Percentiles rank a stretch among this genome's conserved stretches.
Evolutionary conservation across 2,797 vertebrate species (phyloP).

Genomic region (Emydoidea blandingii): DNA sequence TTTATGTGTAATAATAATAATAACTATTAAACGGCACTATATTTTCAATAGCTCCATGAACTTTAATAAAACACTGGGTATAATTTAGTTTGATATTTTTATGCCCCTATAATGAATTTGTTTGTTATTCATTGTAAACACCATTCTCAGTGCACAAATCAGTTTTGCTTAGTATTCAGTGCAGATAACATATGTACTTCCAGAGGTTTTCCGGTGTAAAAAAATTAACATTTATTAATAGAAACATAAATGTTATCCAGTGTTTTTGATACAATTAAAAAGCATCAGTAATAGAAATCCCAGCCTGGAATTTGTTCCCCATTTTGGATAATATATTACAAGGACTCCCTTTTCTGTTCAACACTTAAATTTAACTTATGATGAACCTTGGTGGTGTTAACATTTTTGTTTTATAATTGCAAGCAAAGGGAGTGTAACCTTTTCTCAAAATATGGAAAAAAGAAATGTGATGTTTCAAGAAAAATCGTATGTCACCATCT

Average conservation of each 20-base stretch:
- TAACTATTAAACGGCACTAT: slow-evolving; percentile 63
- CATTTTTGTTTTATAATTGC: slow-evolving; percentile 72
- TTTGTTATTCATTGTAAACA: slow-evolving; percentile 76
- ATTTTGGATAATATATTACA: slow-evolving; percentile 63
- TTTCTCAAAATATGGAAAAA: slow-evolving; percentile 66
- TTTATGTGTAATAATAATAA: slow-evolving; percentile 68
- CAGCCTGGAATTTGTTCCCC: slow-evolving; percentile 45
- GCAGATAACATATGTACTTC: slow-evolving; percentile 66
- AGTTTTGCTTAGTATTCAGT: slow-evolving; percentile 73
- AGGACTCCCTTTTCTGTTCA: slow-evolving; percentile 63
- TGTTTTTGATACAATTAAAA: slow-evolving; percentile 62
- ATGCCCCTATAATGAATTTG: slow-evolving; percentile 78
- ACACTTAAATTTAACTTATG: slow-evolving; percentile 69
- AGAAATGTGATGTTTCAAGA: slow-evolving; percentile 67
- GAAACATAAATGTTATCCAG: slow-evolving; percentile 54
- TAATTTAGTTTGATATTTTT: slow-evolving; percentile 79
- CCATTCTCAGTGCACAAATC: slow-evolving; percentile 72
- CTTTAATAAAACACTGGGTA: slow-evolving; percentile 58
- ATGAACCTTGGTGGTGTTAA: slow-evolving; percentile 69
- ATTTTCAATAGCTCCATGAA: slow-evolving; percentile 50
- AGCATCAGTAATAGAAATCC: slow-evolving; percentile 61
- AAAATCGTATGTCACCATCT: slow-evolving; percentile 47
- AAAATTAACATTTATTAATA: slow-evolving; percentile 67
- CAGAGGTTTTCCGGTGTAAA: slow-evolving; percentile 63
- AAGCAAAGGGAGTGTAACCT: slow-evolving; percentile 70